Conservation (phyloP, 2,888 invertebrate genomes). For the Pherbina coryleti region DNA sequence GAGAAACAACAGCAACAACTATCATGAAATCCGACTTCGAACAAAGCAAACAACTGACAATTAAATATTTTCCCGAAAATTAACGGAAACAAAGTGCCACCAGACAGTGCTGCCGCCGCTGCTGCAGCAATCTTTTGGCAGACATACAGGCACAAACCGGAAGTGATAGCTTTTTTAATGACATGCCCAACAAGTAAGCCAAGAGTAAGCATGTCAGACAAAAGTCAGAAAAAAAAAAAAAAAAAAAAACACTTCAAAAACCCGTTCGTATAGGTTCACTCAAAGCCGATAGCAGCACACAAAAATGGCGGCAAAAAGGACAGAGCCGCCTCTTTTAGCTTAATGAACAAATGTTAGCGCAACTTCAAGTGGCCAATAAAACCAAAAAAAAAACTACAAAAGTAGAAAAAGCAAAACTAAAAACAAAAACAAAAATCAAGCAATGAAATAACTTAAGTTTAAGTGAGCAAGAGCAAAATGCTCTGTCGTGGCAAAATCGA, state of each 20-base stretch:
- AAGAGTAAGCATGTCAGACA: conserved; percentile 25
- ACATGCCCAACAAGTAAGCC: conserved; percentile 16
- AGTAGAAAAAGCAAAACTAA: not conserved
- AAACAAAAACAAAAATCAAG: not conserved
- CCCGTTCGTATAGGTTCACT: too few species aligned
- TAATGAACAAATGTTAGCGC: too few species aligned
- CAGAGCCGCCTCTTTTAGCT: too few species aligned
- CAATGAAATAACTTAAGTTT: too few species aligned
- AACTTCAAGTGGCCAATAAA: too few species aligned
- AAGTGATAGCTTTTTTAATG: conserved; percentile 37
- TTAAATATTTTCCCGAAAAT: conserved; percentile 29
- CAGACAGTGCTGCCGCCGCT: not conserved
- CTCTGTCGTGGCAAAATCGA: conserved; percentile 29
- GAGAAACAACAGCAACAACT: too few species aligned
- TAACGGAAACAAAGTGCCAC: not conserved
- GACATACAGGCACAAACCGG: conserved; percentile 16
- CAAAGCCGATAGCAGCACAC: too few species aligned
- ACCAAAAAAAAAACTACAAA: too few species aligned
- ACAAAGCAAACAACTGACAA: conserved; percentile 20
- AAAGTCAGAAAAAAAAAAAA: conserved; percentile 32
- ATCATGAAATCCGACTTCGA: too few species aligned
- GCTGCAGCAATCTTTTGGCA: not conserved
- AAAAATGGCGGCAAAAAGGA: too few species aligned
- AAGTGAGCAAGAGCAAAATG: too few species aligned
- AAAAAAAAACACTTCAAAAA: not conserved